These are phyloP conservation scores for Ara ararauna DNA, from an alignment of 2,797 vertebrate genomes.

Conservation along the genomic window DNA sequence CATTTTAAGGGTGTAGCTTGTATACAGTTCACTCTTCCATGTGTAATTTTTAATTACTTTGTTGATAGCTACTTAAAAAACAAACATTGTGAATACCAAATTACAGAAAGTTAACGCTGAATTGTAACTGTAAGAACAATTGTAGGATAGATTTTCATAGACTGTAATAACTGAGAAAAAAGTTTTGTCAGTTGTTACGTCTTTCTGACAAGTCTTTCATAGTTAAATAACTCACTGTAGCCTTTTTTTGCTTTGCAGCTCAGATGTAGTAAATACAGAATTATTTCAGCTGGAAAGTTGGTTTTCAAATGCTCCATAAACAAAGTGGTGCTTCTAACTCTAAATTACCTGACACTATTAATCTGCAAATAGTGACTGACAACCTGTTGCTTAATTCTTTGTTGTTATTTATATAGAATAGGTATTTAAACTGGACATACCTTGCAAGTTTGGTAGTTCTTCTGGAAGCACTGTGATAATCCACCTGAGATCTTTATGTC, in stretches of 20 bases:
- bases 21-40: not conserved
- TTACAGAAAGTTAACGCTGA: not conserved
- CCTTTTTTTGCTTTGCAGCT: not conserved
- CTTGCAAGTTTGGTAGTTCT: conserved; percentile 72
- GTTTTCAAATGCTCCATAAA: not conserved
- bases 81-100: not conserved
- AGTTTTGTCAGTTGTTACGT: not conserved
- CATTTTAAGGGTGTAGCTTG: not conserved
- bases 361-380: not conserved
- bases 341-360: not conserved
- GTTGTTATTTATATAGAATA: not conserved
- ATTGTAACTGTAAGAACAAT: not conserved
- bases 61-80: not conserved
- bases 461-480: conserved; percentile 69
- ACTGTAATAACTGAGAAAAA: not conserved
- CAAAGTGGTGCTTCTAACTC: not conserved
- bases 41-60: conserved; percentile 4
- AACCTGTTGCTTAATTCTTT: not conserved
- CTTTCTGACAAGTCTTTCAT: not conserved
- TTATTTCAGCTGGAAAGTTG: conserved; percentile 17
- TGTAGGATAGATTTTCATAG: not conserved
- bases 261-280: not conserved
- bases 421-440: conserved; percentile 73
- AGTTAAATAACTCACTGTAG: not conserved
- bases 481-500: conserved; percentile 71